These are phyloP conservation scores for Nebria brevicollis DNA, from an alignment of 2,888 invertebrate genomes.

Conservation along the genomic window DNA sequence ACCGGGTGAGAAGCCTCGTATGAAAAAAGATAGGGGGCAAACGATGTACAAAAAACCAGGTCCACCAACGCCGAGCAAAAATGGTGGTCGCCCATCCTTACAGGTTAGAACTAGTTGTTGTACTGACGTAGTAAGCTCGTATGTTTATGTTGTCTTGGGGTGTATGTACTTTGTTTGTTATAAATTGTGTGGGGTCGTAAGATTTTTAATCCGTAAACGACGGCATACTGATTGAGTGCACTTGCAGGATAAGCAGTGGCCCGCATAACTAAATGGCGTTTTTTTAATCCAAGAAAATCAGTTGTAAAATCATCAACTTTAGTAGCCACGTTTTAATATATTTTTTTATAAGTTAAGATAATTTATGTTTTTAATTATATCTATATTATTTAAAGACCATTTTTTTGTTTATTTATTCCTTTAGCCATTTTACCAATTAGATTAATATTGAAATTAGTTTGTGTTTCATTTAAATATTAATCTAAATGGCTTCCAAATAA, in stretches of 20 bases:
- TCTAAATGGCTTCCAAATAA: too few species aligned
- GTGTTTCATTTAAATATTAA: too few species aligned
- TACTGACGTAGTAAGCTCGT: background rate
- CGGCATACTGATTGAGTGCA: background rate
- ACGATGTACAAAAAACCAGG: slow-evolving; percentile 87
- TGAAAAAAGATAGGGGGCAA: slow-evolving; percentile 71
- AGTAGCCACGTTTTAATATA: background rate
- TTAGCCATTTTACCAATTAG: too few species aligned
- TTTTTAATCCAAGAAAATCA: too few species aligned
- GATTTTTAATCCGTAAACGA: background rate
- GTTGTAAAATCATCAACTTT: background rate
- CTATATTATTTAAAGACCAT: background rate
- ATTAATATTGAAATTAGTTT: too few species aligned
- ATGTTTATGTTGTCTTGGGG: background rate
- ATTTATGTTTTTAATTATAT: background rate
- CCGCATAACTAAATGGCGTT: too few species aligned
- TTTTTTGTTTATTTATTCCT: background rate
- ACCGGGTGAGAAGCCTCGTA: slow-evolving; percentile 62
- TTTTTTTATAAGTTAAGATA: background rate
- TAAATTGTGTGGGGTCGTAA: background rate
- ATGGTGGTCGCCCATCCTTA: slow-evolving; percentile 77
- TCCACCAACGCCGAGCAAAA: slow-evolving; percentile 87
- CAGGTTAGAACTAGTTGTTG: slow-evolving; percentile 64
- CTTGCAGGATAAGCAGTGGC: too few species aligned
- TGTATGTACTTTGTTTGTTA: slow-evolving; percentile 8